These are phyloP conservation scores for Anisognathus igniventris DNA, from an alignment of 2,797 vertebrate species.

Conservation along the genomic window DNA sequence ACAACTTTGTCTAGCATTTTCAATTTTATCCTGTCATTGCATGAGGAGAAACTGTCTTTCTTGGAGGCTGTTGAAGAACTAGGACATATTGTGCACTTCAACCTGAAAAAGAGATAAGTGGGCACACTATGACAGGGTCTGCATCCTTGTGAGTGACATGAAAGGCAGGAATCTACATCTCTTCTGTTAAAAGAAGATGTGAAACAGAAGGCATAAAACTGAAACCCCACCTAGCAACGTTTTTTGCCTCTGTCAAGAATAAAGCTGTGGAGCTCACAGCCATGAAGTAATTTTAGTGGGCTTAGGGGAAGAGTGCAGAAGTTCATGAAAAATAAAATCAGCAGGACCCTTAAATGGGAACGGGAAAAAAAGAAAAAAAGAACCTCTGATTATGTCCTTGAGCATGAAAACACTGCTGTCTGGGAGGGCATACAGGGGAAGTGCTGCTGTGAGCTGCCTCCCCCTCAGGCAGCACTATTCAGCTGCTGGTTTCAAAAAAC, in stretches of 20 bases:
- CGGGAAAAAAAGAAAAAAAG: accelerated
- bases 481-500: not conserved
- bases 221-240: not conserved
- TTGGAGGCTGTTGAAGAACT: not conserved
- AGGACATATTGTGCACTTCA: not conserved
- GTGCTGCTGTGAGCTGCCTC: not conserved
- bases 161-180: not conserved
- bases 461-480: not conserved
- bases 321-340: not conserved
- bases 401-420: not conserved
- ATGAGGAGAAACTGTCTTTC: not conserved
- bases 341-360: not conserved
- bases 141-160: not conserved
- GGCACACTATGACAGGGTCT: not conserved
- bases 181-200: not conserved
- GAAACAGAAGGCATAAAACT: not conserved
- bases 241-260: not conserved
- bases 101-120: not conserved
- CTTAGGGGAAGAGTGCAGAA: not conserved
- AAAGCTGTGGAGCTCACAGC: not conserved
- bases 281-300: not conserved
- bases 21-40: not conserved
- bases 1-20: not conserved
- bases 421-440: not conserved
- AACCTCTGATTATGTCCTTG: not conserved